Evolutionary conservation across 2,888 invertebrate genomes (phyloP).

Genomic region (Cybosia mesomella): DNA sequence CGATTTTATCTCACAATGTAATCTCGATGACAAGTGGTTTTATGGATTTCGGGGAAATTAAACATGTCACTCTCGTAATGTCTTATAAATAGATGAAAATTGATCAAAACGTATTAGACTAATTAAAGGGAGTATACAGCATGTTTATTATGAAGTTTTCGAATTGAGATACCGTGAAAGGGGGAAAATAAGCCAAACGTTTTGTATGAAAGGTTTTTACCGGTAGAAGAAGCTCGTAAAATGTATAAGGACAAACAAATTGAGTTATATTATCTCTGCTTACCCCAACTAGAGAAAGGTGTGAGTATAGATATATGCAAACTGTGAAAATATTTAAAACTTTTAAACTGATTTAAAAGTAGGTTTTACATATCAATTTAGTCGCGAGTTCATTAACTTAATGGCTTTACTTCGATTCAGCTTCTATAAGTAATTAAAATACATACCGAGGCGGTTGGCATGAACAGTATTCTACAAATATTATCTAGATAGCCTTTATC

Average conservation of each 20-base stretch:
- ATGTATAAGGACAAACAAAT: not conserved
- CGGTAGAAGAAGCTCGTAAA: not conserved
- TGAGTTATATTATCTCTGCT: not conserved
- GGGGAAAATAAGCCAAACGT: not conserved
- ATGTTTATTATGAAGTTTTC: not conserved
- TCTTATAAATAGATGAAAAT: too few species aligned
- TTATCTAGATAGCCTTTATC: too few species aligned
- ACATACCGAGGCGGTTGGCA: too few species aligned
- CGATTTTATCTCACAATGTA: conserved; percentile 49
- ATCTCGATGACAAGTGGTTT: conserved; percentile 46
- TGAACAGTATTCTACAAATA: too few species aligned
- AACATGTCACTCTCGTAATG: conserved; percentile 25
- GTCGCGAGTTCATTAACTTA: conserved; percentile 31
- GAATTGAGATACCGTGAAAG: not conserved
- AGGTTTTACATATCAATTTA: conserved; percentile 11
- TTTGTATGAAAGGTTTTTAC: not conserved
- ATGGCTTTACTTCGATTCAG: conserved; percentile 29
- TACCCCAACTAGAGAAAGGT: not conserved
- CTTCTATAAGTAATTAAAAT: not conserved
- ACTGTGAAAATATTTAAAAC: conserved; percentile 25
- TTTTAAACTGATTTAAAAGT: conserved; percentile 33
- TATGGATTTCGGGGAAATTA: conserved; percentile 43
- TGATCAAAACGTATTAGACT: too few species aligned
- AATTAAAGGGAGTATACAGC: conserved; percentile 6
- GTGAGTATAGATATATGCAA: not conserved